Evolutionary conservation across 2,888 invertebrate genomes (phyloP).

Genomic region (Imbricaverruca yamaguchii): DNA sequence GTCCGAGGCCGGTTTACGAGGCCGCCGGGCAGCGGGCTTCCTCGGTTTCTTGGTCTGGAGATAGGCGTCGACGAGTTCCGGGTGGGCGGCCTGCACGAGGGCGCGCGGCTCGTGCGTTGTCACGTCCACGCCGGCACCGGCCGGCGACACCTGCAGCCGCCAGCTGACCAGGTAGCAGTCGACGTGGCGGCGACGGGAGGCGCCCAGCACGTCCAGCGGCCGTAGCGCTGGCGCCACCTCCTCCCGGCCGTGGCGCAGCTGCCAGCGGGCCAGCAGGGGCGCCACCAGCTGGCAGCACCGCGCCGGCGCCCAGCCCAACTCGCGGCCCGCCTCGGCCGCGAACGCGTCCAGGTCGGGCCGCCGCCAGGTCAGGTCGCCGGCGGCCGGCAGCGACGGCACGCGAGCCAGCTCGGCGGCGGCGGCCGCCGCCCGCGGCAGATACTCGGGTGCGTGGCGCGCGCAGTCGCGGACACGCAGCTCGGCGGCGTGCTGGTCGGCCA

Average conservation of each 20-base stretch:
- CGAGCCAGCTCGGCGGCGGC: background rate
- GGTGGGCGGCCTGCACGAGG: background rate
- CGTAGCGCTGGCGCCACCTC: background rate
- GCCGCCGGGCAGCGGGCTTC: background rate
- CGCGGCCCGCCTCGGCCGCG: background rate
- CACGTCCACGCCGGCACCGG: background rate
- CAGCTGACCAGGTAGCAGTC: slow-evolving; percentile 12
- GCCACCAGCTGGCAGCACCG: background rate
- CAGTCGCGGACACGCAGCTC: background rate
- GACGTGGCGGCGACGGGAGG: background rate
- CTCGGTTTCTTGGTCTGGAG: background rate
- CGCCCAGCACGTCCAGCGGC: background rate
- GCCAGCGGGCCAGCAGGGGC: slow-evolving; percentile 14
- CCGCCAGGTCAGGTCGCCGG: background rate
- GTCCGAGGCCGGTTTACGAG: background rate
- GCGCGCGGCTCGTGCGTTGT: background rate
- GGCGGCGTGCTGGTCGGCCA: background rate
- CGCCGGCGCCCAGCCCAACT: background rate
- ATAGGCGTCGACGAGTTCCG: background rate
- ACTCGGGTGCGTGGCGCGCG: background rate
- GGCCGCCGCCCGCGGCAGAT: background rate
- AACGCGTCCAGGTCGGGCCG: background rate
- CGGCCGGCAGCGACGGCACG: background rate
- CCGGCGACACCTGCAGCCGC: background rate
- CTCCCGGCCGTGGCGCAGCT: background rate